Percentiles rank a stretch among this genome's conserved stretches.
phyloP scores from a whole-genome alignment of 2,797 vertebrate species.

The Peromyscus eremicus region DNA sequence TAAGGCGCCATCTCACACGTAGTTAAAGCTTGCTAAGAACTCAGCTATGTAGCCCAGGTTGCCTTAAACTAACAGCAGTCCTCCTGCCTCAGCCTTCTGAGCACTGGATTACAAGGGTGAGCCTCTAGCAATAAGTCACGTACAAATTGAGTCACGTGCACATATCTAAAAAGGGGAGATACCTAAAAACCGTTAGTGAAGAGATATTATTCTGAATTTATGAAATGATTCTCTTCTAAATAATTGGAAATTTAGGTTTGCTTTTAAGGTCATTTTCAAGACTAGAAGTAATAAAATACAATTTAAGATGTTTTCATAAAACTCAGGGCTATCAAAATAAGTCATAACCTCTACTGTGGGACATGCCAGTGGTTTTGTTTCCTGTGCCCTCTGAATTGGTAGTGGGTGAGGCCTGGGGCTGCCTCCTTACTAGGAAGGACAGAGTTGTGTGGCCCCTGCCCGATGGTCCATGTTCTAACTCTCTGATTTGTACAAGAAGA shows the following conservation, averaged over 20 bases:
- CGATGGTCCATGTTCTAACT: background rate
- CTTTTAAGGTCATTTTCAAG: conserved; percentile 25
- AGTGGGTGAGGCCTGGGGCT: background rate
- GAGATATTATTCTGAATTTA: conserved; percentile 25
- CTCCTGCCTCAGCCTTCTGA: background rate
- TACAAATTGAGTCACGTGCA: background rate
- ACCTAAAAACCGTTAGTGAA: conserved; percentile 16
- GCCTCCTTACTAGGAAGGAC: background rate
- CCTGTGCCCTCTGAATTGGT: background rate
- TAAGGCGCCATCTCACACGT: background rate
- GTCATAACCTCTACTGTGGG: background rate
- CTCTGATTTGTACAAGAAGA: conserved; percentile 90
- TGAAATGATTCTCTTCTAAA: conserved; percentile 36
- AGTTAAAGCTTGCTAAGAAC: background rate
- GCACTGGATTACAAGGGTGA: background rate
- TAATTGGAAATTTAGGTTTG: conserved; percentile 25
- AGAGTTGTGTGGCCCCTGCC: background rate
- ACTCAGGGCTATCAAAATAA: background rate
- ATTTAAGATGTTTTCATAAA: background rate
- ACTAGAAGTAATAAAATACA: conserved; percentile 20
- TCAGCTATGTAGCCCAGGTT: background rate
- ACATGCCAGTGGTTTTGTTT: background rate
- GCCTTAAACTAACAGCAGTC: background rate
- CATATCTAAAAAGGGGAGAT: conserved; percentile 15
- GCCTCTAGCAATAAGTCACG: background rate